Percentiles rank a stretch among this genome's conserved stretches.
phyloP scores from a whole-genome alignment of 2,888 invertebrate genomes.

The Drosophila atripex region DNA sequence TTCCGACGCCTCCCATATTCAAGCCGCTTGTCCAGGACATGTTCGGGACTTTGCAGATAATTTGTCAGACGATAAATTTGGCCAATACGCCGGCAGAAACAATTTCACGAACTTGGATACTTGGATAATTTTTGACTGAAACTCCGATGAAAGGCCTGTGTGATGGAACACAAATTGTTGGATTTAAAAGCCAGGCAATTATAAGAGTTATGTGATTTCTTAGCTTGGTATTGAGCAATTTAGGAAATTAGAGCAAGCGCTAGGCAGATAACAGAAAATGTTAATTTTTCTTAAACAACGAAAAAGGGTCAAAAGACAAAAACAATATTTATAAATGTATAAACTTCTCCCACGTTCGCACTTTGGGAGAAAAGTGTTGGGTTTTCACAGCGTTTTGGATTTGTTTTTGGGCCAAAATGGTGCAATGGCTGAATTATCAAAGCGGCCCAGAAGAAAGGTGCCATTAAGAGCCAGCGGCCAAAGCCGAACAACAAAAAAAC shows the following conservation, averaged over 20 bases:
- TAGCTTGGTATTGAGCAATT: too few relatives aligned
- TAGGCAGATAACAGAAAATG: too few relatives aligned
- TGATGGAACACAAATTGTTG: neutral
- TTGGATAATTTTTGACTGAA: neutral
- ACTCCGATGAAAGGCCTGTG: neutral
- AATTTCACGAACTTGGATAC: neutral
- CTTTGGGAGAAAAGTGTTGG: conserved; percentile 18
- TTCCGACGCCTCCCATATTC: neutral
- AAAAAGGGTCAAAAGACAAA: neutral
- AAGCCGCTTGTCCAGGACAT: neutral
- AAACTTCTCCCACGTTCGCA: conserved; percentile 28
- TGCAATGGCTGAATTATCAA: conserved; percentile 25
- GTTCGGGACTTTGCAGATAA: neutral
- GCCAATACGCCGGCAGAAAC: neutral
- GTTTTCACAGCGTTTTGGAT: conserved; percentile 26
- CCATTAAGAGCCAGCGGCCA: conserved; percentile 2
- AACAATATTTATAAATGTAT: too few relatives aligned
- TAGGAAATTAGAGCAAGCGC: too few relatives aligned
- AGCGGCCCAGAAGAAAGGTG: neutral
- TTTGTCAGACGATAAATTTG: neutral
- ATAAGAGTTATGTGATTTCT: too few relatives aligned
- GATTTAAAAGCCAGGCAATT: too few relatives aligned
- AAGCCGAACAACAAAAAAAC: neutral
- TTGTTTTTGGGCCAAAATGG: conserved; percentile 14
- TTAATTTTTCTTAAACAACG: neutral